Evolutionary conservation across 1,140 invertebrate species (phyloP).

Genomic region (Bombyx mori): ASM3026992v2 NC_085130.1:12096001-12096500

Average conservation of each 20-base stretch:
- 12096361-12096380: background rate
- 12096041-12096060: constrained; percentile 1
- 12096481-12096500: too few species aligned
- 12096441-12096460: too few species aligned
- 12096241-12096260: constrained; percentile 1
- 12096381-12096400: background rate
- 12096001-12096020: constrained; percentile 6
- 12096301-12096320: background rate
- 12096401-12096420: background rate
- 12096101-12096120: too few species aligned
- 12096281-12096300: background rate
- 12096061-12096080: background rate
- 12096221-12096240: background rate
- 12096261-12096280: background rate
- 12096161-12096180: constrained; percentile 5
- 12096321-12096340: background rate
- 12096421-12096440: too few species aligned
- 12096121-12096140: too few species aligned
- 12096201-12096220: constrained; percentile 1
- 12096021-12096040: constrained; percentile 1
- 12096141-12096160: too few species aligned
- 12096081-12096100: too few species aligned
- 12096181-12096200: constrained; percentile 1
- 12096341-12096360: background rate
- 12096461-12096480: too few species aligned